Conservation (phyloP, 2,888 invertebrate genomes). For the Oxyteleia sp. region DNA sequence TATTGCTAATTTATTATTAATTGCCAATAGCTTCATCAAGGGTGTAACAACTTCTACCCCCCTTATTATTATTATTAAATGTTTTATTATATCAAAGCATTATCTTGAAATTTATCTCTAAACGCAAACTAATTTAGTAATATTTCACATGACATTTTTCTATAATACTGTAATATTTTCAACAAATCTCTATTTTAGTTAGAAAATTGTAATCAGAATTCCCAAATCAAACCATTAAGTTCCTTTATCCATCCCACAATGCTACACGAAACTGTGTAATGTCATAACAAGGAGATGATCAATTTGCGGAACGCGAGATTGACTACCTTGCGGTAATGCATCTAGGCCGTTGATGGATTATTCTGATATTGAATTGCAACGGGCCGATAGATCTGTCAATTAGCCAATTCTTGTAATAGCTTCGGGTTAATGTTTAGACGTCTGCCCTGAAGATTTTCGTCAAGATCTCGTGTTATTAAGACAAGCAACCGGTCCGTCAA, state of each 20-base stretch:
- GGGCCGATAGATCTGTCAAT: slow-evolving; percentile 20
- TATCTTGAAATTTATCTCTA: no score
- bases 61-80: no score
- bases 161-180: no score
- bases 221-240: neutral
- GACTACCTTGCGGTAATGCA: slow-evolving; percentile 44
- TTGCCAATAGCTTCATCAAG: no score
- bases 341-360: slow-evolving; percentile 33
- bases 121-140: no score
- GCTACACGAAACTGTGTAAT: slow-evolving; percentile 32
- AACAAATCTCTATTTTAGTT: no score
- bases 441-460: slow-evolving; percentile 29
- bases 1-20: no score
- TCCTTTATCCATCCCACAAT: slow-evolving; percentile 8
- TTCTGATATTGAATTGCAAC: slow-evolving; percentile 45
- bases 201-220: neutral
- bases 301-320: slow-evolving; percentile 32
- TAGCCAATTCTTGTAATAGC: slow-evolving; percentile 26
- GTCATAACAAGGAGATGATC: slow-evolving; percentile 47
- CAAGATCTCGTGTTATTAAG: slow-evolving; percentile 27
- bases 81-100: no score
- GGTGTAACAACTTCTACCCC: no score
- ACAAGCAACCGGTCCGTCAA: no score
- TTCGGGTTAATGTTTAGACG: slow-evolving; percentile 24
- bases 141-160: no score